phyloP scores from a whole-genome alignment of 1,140 invertebrate species.

The Oedothorax gibbosus region DNA sequence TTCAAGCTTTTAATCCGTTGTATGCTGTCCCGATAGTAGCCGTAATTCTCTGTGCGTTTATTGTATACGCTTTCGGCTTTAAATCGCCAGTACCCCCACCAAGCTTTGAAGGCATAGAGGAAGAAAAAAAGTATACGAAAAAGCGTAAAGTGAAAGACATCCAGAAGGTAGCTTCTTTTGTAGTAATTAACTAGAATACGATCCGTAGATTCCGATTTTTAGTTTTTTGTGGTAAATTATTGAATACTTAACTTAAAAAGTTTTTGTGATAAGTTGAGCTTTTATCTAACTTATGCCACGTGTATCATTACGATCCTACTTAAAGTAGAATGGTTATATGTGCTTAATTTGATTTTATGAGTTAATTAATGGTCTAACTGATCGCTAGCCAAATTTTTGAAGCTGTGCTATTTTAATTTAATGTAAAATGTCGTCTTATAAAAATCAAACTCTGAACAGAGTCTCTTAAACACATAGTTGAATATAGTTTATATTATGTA shows the following conservation, averaged over 20 bases:
- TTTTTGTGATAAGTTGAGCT: background rate
- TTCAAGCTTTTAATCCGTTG: slow-evolving; percentile 67
- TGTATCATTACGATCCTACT: background rate
- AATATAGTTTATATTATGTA: too few relatives aligned
- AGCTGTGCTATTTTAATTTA: too few relatives aligned
- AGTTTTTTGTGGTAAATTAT: background rate
- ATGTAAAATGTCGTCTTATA: too few relatives aligned
- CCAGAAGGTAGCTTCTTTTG: slow-evolving; percentile 44
- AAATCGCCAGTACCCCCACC: slow-evolving; percentile 69
- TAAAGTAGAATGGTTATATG: too few relatives aligned
- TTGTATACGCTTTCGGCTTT: slow-evolving; percentile 70
- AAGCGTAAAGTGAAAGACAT: slow-evolving; percentile 58
- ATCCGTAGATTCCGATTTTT: background rate
- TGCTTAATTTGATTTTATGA: too few relatives aligned
- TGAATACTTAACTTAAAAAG: background rate
- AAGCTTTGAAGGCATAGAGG: slow-evolving; percentile 68
- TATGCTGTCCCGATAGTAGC: slow-evolving; percentile 68
- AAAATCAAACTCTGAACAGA: too few relatives aligned
- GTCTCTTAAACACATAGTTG: too few relatives aligned
- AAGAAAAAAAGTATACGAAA: slow-evolving; percentile 64
- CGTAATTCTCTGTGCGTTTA: slow-evolving; percentile 68
- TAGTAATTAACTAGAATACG: background rate
- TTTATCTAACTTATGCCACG: slow-evolving; percentile 9
- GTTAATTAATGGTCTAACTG: too few relatives aligned
- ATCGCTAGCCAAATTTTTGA: too few relatives aligned